A percentile compares a stretch with the other conserved stretches of the same genome.
Evolutionary conservation across 92 coral and sea anemone genomes (phyloP).

Genomic region (Phenganax marumi): DNA sequence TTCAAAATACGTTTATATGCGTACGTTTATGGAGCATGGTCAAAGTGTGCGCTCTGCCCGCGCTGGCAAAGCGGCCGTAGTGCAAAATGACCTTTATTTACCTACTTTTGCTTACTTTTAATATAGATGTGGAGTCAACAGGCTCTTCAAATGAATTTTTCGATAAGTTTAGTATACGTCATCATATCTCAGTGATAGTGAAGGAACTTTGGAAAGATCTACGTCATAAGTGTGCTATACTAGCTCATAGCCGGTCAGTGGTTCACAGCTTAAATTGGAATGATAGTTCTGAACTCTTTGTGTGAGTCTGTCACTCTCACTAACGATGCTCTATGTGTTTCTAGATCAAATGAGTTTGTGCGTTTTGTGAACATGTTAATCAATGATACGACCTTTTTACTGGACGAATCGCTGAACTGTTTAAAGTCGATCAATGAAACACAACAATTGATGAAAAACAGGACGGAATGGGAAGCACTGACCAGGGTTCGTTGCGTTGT

Average conservation of each 20-base stretch:
- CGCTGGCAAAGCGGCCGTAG: too few relatives aligned
- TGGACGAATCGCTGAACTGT: conserved; percentile 93
- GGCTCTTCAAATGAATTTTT: conserved; percentile 96
- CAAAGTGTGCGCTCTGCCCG: too few relatives aligned
- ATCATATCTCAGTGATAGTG: conserved; percentile 93
- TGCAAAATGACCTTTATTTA: background rate
- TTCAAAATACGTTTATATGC: too few relatives aligned
- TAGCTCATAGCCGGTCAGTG: conserved; percentile 81
- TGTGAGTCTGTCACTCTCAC: too few relatives aligned
- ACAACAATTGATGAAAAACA: conserved; percentile 88
- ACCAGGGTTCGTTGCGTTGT: conserved; percentile 64
- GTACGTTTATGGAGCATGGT: too few relatives aligned
- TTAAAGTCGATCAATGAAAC: conserved; percentile 93
- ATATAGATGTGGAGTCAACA: conserved; percentile 95
- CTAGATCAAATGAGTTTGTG: conserved; percentile 76
- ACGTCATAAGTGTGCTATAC: conserved; percentile 75
- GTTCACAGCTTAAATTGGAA: too few relatives aligned
- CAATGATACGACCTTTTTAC: conserved; percentile 81
- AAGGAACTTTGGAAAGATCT: conserved; percentile 91
- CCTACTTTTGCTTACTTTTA: background rate
- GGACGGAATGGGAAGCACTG: conserved; percentile 81
- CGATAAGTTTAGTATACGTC: conserved; percentile 93
- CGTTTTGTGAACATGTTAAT: conserved; percentile 94
- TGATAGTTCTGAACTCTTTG: too few relatives aligned
- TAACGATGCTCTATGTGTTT: background rate